phyloP scores from a whole-genome alignment of 2,888 invertebrate species.

The Bhutanitis thaidina region DNA sequence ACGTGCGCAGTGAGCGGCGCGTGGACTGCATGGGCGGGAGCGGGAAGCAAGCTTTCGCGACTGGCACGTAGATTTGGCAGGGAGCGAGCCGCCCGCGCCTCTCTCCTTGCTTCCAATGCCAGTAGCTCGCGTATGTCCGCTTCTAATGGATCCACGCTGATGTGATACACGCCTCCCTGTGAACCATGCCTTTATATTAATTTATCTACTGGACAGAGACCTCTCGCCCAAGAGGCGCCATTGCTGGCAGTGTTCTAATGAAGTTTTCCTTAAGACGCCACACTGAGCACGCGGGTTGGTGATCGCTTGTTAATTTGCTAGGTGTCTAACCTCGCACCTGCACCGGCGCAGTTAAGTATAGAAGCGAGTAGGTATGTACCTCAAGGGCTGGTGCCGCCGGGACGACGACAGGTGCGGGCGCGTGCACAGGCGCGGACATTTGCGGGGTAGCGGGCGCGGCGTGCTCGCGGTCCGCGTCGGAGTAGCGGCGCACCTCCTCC shows the following conservation, averaged over 20 bases:
- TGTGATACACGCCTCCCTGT: constrained; percentile 68
- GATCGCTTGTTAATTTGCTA: too few species aligned
- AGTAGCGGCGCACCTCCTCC: constrained; percentile 36
- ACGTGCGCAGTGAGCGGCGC: constrained; percentile 65
- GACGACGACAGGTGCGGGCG: constrained; percentile 29
- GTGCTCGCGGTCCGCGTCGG: constrained; percentile 33
- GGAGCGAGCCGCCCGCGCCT: constrained; percentile 71
- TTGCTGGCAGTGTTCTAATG: too few species aligned
- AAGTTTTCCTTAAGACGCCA: too few species aligned
- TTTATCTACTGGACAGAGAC: too few species aligned
- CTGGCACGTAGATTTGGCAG: constrained; percentile 87
- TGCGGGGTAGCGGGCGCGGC: constrained; percentile 24
- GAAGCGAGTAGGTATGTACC: too few species aligned
- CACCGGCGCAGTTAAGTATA: too few species aligned
- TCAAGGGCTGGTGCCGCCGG: too few species aligned
- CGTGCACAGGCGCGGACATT: constrained; percentile 23
- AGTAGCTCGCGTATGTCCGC: constrained; percentile 64
- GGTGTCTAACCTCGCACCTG: too few species aligned
- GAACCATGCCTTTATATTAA: not conserved
- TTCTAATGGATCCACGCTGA: constrained; percentile 68
- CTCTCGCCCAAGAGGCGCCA: too few species aligned
- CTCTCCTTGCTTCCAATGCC: constrained; percentile 70
- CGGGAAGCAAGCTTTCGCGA: constrained; percentile 81
- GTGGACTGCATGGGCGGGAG: constrained; percentile 23
- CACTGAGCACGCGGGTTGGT: too few species aligned